Percentiles rank a stretch among this genome's conserved stretches.
Evolutionary conservation across 2,888 invertebrate genomes (phyloP).

Genomic region (Polydrusus tereticollis): DNA sequence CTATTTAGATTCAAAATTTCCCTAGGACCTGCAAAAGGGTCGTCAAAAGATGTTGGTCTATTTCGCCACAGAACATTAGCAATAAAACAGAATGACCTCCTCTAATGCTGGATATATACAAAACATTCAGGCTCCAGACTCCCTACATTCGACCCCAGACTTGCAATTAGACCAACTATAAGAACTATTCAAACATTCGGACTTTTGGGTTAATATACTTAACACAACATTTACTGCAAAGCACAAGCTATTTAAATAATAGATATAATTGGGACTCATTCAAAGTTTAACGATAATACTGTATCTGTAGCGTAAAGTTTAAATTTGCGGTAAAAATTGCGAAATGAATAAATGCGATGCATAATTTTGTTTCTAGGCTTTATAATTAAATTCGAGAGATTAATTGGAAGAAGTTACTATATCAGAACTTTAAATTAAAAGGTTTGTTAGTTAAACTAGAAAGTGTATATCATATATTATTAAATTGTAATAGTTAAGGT

Average conservation of each 20-base stretch:
- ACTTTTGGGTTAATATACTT: constrained; percentile 50
- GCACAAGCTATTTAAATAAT: constrained; percentile 37
- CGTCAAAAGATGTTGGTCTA: constrained; percentile 45
- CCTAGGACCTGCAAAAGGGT: constrained; percentile 37
- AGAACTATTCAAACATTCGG: constrained; percentile 52
- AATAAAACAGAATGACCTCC: constrained; percentile 45
- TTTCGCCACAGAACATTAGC: constrained; percentile 47
- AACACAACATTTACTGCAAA: constrained; percentile 33
- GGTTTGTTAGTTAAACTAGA: no score
- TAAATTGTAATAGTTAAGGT: no score
- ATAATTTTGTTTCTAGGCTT: not conserved
- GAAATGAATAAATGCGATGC: not conserved
- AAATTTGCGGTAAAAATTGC: constrained; percentile 21
- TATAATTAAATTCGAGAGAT: no score
- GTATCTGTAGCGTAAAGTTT: constrained; percentile 32
- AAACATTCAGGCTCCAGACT: constrained; percentile 29
- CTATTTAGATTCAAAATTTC: constrained; percentile 39
- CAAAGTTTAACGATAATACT: constrained; percentile 28
- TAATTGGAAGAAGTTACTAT: no score
- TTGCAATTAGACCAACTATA: constrained; percentile 49
- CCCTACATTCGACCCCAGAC: constrained; percentile 26
- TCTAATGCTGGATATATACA: constrained; percentile 40
- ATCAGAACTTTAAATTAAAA: no score
- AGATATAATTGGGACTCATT: constrained; percentile 37
- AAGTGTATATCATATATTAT: no score